phyloP scores from a whole-genome alignment of 2,113 vertebrate species.

The Bubo scandiacus region DNA sequence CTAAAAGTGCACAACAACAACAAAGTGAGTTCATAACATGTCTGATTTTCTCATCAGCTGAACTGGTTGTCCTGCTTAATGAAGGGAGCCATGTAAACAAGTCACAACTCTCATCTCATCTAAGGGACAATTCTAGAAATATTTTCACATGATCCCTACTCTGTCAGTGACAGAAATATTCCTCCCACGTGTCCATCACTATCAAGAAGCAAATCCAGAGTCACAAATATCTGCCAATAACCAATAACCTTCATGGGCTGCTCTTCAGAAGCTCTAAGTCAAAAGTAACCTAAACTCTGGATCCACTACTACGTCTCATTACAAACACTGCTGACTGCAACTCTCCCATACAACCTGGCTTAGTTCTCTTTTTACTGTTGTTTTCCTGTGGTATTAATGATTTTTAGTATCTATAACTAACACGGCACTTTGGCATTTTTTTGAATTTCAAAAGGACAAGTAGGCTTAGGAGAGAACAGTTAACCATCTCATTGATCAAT shows the following conservation, averaged over 20 bases:
- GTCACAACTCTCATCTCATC: neutral
- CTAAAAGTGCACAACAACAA: neutral
- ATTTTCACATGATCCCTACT: neutral
- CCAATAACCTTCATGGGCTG: neutral
- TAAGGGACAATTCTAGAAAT: neutral
- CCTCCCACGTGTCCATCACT: neutral
- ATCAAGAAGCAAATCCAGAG: neutral
- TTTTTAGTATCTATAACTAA: neutral
- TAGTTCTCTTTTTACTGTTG: neutral
- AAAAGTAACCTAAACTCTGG: neutral
- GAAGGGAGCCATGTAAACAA: neutral
- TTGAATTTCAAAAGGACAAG: neutral
- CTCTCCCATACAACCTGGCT: neutral
- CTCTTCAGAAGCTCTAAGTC: neutral
- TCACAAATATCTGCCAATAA: neutral
- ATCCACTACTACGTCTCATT: neutral
- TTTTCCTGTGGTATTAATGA: neutral
- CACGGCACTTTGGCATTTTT: neutral
- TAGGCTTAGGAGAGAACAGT: neutral
- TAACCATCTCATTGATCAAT: neutral
- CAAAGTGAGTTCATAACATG: neutral
- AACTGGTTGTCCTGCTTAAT: neutral
- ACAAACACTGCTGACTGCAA: neutral
- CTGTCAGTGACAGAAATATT: neutral
- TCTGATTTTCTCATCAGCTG: neutral